A percentile compares a stretch with the other conserved stretches of the same genome.
Evolutionary conservation across 2,113 vertebrate species (phyloP).

Genomic region (Orthonyx spaldingii): DNA sequence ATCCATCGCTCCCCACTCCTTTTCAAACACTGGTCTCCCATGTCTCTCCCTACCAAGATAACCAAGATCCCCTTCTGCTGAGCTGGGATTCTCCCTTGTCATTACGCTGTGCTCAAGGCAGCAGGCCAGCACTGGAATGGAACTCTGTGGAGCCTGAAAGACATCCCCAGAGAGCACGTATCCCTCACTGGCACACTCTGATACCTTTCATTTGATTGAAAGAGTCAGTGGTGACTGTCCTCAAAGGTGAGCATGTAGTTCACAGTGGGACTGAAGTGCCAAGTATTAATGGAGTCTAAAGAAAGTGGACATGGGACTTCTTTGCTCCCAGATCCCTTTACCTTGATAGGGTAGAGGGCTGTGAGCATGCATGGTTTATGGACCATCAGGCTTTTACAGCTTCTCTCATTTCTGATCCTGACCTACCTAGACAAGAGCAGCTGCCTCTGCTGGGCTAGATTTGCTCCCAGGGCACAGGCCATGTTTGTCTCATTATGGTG

Average conservation of each 20-base stretch:
- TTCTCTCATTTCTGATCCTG: not conserved
- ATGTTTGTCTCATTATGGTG: not conserved
- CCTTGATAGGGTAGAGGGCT: not conserved
- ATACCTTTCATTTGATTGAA: not conserved
- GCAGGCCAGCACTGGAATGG: not conserved
- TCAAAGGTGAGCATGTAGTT: not conserved
- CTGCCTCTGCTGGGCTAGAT: not conserved
- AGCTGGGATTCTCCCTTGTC: not conserved
- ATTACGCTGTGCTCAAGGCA: not conserved
- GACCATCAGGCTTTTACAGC: not conserved
- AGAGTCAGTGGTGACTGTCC: not conserved
- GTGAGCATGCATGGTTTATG: not conserved
- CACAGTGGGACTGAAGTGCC: not conserved
- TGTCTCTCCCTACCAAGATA: not conserved
- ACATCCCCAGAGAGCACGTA: not conserved
- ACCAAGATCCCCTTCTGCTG: not conserved
- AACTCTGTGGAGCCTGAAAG: not conserved
- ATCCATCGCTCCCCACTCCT: not conserved
- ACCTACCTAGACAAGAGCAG: not conserved
- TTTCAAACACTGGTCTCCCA: not conserved
- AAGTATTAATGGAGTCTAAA: not conserved
- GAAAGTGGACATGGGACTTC: not conserved
- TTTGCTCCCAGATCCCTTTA: not conserved
- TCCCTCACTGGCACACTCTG: not conserved
- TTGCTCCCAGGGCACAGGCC: not conserved